These are phyloP conservation scores for Conomelus anceps DNA, from an alignment of 2,888 invertebrate species.

Conservation along the genomic window DNA sequence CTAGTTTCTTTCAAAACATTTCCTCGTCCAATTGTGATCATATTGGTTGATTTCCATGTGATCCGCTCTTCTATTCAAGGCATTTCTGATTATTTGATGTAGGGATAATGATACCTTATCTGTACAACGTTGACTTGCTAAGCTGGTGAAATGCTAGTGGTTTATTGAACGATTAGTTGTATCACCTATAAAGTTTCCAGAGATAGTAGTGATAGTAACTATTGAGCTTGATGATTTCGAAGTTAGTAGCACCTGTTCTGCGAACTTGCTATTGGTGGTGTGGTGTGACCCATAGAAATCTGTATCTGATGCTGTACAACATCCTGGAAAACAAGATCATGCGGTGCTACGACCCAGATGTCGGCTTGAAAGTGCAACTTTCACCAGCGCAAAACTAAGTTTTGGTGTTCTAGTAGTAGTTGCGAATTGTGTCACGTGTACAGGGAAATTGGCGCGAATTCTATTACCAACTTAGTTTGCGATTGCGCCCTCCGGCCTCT, in stretches of 20 bases:
- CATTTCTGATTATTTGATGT: too few species aligned
- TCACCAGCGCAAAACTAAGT: background rate
- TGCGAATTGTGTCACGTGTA: background rate
- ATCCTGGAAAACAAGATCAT: background rate
- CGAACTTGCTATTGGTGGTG: too few species aligned
- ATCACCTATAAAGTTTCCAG: background rate
- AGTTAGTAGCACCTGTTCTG: background rate
- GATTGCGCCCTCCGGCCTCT: background rate
- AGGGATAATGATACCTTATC: too few species aligned
- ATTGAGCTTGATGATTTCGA: background rate
- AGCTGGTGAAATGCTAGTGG: background rate
- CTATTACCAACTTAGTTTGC: background rate
- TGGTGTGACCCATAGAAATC: background rate
- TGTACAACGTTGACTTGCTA: too few species aligned
- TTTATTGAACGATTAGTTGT: background rate
- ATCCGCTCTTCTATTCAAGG: too few species aligned
- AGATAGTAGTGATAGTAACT: background rate
- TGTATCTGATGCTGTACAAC: background rate
- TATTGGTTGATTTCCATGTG: too few species aligned
- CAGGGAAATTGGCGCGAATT: background rate
- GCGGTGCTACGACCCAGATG: background rate
- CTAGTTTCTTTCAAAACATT: too few species aligned
- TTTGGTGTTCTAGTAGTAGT: too few species aligned
- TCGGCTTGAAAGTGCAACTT: background rate
- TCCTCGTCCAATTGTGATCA: too few species aligned